Evolutionary conservation across 2,888 invertebrate genomes (phyloP).

Genomic region (Dynastes tityus): DNA sequence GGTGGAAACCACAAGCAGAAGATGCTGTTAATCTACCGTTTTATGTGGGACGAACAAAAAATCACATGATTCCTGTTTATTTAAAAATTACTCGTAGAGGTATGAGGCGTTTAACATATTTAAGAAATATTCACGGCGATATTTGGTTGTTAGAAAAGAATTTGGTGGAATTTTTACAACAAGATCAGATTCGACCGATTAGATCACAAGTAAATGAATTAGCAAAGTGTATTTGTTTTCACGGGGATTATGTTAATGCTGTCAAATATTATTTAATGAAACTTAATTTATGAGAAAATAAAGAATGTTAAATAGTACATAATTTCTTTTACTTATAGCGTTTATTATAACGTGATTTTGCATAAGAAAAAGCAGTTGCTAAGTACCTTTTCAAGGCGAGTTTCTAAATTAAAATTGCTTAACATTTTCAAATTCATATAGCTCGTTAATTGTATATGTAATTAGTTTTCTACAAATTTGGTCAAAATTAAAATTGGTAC

Average conservation of each 20-base stretch:
- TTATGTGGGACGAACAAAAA: conserved; percentile 83
- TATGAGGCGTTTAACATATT: conserved; percentile 76
- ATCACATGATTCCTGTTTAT: conserved; percentile 90
- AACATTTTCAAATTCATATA: no score
- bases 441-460: no score
- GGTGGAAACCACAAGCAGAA: conserved; percentile 85
- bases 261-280: conserved; percentile 79
- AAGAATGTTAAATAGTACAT: conserved; percentile 3
- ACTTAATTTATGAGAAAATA: conserved; percentile 80
- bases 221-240: conserved; percentile 78
- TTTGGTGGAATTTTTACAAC: conserved; percentile 76
- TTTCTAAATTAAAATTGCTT: no score
- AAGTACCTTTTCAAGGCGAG: no score
- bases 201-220: conserved; percentile 85
- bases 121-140: conserved; percentile 86
- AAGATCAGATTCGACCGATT: conserved; percentile 72
- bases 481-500: no score
- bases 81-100: conserved; percentile 75
- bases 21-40: conserved; percentile 75
- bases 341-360: no score
- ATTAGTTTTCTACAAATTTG: no score
- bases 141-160: conserved; percentile 86
- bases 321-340: not conserved
- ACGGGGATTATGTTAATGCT: conserved; percentile 82
- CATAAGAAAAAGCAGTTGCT: no score